Evolutionary conservation across 2,888 invertebrate species (phyloP).

Genomic region (Habrosyne pyritoides): DNA sequence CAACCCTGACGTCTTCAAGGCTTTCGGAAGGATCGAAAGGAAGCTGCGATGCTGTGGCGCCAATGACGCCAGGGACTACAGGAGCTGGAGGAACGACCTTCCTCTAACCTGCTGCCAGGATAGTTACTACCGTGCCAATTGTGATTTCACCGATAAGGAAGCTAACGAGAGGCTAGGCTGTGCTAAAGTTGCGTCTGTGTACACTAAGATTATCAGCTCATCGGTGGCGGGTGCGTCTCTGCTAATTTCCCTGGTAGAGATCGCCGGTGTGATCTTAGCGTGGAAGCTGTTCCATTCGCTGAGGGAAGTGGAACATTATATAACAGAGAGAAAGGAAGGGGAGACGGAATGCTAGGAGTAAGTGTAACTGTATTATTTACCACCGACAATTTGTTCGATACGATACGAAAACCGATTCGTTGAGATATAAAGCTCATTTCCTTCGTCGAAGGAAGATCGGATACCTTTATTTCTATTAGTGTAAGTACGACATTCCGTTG

Average conservation of each 20-base stretch:
- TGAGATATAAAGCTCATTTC: constrained; percentile 61
- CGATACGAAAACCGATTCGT: constrained; percentile 25
- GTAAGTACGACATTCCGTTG: constrained; percentile 41
- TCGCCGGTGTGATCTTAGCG: constrained; percentile 65
- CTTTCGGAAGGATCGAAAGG: constrained; percentile 72
- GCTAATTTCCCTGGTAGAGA: constrained; percentile 66
- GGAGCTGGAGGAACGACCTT: constrained; percentile 74
- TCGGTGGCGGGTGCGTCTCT: constrained; percentile 73
- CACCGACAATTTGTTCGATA: constrained; percentile 21
- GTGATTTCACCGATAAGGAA: constrained; percentile 78
- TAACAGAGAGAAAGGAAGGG: constrained; percentile 74
- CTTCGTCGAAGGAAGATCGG: constrained; percentile 56
- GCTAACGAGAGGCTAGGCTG: constrained; percentile 77
- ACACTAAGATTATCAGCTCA: constrained; percentile 77
- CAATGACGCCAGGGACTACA: constrained; percentile 76
- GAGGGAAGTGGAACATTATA: constrained; percentile 77
- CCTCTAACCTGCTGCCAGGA: constrained; percentile 74
- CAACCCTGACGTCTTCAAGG: constrained; percentile 70
- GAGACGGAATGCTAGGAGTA: constrained; percentile 72
- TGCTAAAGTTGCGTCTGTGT: constrained; percentile 78
- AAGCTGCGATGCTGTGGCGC: constrained; percentile 76
- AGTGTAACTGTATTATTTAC: constrained; percentile 43
- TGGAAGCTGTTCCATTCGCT: constrained; percentile 73
- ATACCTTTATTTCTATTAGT: constrained; percentile 49
- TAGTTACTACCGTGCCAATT: constrained; percentile 72